Percentiles rank a stretch among this genome's conserved stretches.
phyloP scores from a whole-genome alignment of 2,113 vertebrate genomes.

The Otolemur garnettii region DNA sequence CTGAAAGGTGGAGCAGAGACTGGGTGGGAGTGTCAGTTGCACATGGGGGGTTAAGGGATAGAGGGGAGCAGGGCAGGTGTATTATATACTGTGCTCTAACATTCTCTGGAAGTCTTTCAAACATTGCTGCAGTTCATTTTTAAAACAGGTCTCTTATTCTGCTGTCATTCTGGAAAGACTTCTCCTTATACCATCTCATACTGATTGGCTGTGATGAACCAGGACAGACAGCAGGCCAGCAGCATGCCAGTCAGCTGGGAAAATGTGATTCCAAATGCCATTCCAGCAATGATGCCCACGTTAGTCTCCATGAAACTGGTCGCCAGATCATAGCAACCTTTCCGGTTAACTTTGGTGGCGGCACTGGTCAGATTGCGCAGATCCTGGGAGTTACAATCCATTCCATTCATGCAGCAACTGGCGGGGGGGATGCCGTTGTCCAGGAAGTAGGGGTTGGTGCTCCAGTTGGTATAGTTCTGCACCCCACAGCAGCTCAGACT shows the following conservation, averaged over 20 bases:
- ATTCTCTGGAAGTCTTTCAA: slow-evolving; percentile 89
- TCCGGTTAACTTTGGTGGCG: no score
- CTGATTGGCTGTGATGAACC: slow-evolving; percentile 99
- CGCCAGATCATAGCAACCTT: slow-evolving; percentile 96
- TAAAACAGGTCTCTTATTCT: slow-evolving; percentile 81
- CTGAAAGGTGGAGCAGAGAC: slow-evolving; percentile 82
- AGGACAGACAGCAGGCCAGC: slow-evolving; percentile 98
- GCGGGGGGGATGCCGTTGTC: no score
- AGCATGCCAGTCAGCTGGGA: slow-evolving; percentile 99
- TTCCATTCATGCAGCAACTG: no score
- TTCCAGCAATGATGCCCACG: slow-evolving; percentile 98
- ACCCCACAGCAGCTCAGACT: no score
- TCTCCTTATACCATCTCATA: slow-evolving; percentile 99
- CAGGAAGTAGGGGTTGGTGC: no score
- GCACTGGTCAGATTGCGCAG: no score
- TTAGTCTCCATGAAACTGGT: slow-evolving; percentile 97
- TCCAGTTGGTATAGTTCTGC: no score
- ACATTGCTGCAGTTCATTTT: slow-evolving; percentile 86
- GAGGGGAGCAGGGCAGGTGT: slow-evolving; percentile 48
- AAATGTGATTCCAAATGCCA: slow-evolving; percentile 97
- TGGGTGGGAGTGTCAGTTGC: slow-evolving; percentile 75
- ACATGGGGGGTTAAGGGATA: background rate
- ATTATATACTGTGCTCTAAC: slow-evolving; percentile 88
- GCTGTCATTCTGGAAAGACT: slow-evolving; percentile 83
- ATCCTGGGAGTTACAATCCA: no score